Evolutionary conservation across 2,113 vertebrate species (phyloP), one percentile per base, ranked within the genome.

Genomic region (Rhabdomys dilectus): DNA sequence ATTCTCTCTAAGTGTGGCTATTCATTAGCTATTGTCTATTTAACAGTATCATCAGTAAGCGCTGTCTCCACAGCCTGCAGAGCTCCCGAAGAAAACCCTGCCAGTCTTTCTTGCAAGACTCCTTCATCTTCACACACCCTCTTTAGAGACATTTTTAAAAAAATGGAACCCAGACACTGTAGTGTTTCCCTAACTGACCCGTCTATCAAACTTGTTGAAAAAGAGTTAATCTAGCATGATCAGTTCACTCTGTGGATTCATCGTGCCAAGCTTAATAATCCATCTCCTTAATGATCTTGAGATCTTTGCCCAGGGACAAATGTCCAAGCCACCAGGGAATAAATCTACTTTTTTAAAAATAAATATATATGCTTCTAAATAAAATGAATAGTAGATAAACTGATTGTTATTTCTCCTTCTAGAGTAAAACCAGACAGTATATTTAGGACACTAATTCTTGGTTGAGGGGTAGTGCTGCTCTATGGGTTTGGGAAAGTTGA

Each of bases 331-430:
- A 84, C 26, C 26, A 36, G 68, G 87, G 53, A 87, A 29, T 94
- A 93, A 81, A 91, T 77, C 62, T 95, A 17, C 3, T 15, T 48
- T 42, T n/a, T 53, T 26, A 15, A 91, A 58, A 58, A 91, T 73
- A 66, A 73, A 86, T 70, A 22, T 88, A 12, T 48, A 1, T n/a
- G 70, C 39, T 86, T 86, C 31, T 51, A 92, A 92, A 85, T 77
- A 10, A 93, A 88, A 60, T 85, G 68, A 56, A 64, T 72, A 73
- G 72, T 96, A 12, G 51, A 93, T 95, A 84, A 56, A 91, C 78
- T 88, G 45, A 72, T 94, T 36, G 80, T 58, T 85, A 77, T 93
- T 93, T 95, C 4, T 81, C 62, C 21, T 76, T 29, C 34, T 24
- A 62, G 21, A 92, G 60, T 60, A 82, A 88, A 96, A 76, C 90